Conservation (phyloP, 2,113 vertebrate species). For the Erpornis zantholeuca region DNA sequence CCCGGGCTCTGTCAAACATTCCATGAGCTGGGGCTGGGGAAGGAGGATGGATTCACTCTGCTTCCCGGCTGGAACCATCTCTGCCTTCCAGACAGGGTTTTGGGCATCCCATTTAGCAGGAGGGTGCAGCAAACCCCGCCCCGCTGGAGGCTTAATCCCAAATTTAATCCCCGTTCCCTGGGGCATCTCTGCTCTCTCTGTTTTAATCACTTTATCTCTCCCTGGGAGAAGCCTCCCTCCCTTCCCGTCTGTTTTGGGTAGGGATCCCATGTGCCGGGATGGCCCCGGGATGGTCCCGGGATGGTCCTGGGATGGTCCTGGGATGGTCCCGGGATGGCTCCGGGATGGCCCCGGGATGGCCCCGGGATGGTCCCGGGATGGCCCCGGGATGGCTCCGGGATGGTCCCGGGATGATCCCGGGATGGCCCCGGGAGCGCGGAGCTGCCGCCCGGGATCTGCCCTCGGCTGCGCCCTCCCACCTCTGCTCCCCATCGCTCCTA, state of each 20-base stretch:
- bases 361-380: background rate
- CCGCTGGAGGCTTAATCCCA: background rate
- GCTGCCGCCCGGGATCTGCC: constrained; percentile 29
- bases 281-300: background rate
- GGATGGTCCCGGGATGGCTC: background rate
- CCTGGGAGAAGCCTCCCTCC: background rate
- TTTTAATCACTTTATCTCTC: background rate
- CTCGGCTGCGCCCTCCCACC: constrained; percentile 30
- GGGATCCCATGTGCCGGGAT: constrained; percentile 29
- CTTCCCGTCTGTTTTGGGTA: constrained; percentile 67
- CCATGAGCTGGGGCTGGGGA: background rate
- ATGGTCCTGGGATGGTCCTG: no score
- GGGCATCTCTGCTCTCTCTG: background rate
- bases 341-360: constrained; percentile 12
- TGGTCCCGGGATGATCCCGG: background rate
- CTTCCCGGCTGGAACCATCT: background rate
- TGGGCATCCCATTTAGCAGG: background rate
- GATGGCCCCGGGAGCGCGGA: background rate
- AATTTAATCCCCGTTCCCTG: background rate
- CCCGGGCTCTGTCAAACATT: constrained; percentile 30
- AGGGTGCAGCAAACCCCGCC: background rate
- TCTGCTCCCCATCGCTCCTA: constrained; percentile 60
- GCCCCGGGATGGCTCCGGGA: background rate
- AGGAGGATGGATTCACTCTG: background rate
- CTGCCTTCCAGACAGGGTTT: background rate